Evolutionary conservation across 2,888 invertebrate genomes (phyloP).

Genomic region (Stenchaetothrips biformis): DNA sequence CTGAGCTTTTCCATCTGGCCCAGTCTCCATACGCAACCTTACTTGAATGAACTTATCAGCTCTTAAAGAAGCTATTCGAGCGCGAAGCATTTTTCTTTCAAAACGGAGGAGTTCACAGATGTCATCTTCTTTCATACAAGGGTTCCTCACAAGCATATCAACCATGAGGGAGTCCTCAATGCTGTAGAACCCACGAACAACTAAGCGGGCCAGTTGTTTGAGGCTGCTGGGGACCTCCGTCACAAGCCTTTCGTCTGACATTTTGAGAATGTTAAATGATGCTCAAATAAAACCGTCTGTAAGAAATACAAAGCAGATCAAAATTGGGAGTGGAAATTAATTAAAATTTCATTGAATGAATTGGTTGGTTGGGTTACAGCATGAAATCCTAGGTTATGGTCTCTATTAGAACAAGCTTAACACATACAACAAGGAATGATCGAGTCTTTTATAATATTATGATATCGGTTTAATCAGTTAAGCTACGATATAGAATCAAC

Average conservation of each 20-base stretch:
- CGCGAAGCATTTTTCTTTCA: slow-evolving; percentile 87
- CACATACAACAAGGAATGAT: too few relatives aligned
- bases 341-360: too few relatives aligned
- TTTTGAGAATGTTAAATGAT: slow-evolving; percentile 42
- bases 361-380: too few relatives aligned
- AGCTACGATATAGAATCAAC: too few relatives aligned
- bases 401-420: too few relatives aligned
- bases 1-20: slow-evolving; percentile 87
- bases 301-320: neutral
- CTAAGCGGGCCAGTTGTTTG: slow-evolving; percentile 84
- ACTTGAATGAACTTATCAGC: slow-evolving; percentile 93
- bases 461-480: too few relatives aligned
- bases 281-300: neutral
- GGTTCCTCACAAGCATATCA: slow-evolving; percentile 92
- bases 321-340: too few relatives aligned
- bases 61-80: slow-evolving; percentile 76
- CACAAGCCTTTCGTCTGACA: slow-evolving; percentile 69
- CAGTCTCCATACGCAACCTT: slow-evolving; percentile 90
- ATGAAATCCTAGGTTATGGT: too few relatives aligned
- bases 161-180: slow-evolving; percentile 92
- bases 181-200: slow-evolving; percentile 88
- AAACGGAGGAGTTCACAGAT: slow-evolving; percentile 87
- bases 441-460: too few relatives aligned
- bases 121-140: slow-evolving; percentile 91
- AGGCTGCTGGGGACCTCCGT: slow-evolving; percentile 91